Evolutionary conservation across 2,113 vertebrate genomes (phyloP), one percentile per base, ranked within the genome.

Genomic region (Hippocampus abdominalis): DNA sequence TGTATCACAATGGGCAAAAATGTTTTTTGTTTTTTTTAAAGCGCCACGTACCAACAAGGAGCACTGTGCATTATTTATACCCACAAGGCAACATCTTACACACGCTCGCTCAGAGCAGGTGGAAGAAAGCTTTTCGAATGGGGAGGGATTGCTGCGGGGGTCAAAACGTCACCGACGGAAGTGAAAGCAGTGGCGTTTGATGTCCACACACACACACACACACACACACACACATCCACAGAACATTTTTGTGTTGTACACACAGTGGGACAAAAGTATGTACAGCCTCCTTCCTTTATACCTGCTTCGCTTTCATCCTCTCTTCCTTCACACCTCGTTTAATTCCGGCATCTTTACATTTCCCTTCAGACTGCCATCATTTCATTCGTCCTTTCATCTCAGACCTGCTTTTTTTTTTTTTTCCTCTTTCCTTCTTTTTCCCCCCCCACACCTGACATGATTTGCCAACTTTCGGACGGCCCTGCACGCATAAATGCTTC

Each of bases 61-160:
- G 61, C 32, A 66, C 4, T 32, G 68, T 77, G 67, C 67, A 78
- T 81, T 83, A 73, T 83, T 83, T 51, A 79, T 74, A 63, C 68
- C 69, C 78, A 78, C 74, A 74, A 32, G 32, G 32, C 69, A 54
- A 69, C 32, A 60, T 62, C 53, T 68, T 59, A 49, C 69, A 63
- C 51, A 70, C 64, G 68, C 53, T 56, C 56, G 51, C 29, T 65
- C 20, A 69, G 64, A 75, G 60, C 61, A 69, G 57, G 76, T 70
- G 77, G 73, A 23, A 29, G 46, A 49, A 46, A 68, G 79, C 72
- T 67, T 70, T 67, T 68, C 32, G 70, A 78, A 49, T 49, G 18
- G 27, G 29, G 51, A 39, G 25, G 56, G 66, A 40, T 54, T 54
- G 46, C 59, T 60, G 44, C 51, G 63, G 64, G 64, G 73, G 70